Conservation (phyloP, 2,797 vertebrate species). For the Chelon auratus region DNA sequence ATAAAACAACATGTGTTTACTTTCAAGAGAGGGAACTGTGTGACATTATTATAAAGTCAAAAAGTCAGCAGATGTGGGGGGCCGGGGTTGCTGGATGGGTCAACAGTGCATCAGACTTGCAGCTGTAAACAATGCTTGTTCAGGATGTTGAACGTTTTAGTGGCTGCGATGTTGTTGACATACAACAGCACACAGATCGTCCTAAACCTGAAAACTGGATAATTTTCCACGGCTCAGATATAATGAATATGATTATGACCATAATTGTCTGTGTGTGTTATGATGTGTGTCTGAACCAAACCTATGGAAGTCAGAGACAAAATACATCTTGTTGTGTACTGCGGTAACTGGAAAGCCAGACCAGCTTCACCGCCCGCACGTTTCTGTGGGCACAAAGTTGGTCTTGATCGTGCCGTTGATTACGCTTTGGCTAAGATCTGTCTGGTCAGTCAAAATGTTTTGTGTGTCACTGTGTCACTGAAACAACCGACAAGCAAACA, state of each 20-base stretch:
- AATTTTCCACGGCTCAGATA: too few relatives aligned
- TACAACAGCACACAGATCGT: neutral
- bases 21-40: conserved; percentile 9
- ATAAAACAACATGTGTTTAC: conserved; percentile 1
- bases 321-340: too few relatives aligned
- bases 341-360: too few relatives aligned
- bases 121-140: neutral
- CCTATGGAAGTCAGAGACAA: too few relatives aligned
- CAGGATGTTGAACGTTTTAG: neutral
- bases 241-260: too few relatives aligned
- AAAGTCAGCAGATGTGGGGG: conserved; percentile 5
- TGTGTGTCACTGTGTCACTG: too few relatives aligned
- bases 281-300: too few relatives aligned
- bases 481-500: neutral
- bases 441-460: too few relatives aligned
- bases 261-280: neutral
- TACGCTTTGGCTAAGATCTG: too few relatives aligned
- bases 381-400: too few relatives aligned
- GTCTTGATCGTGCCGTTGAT: too few relatives aligned
- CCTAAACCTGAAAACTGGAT: neutral
- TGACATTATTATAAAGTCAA: neutral
- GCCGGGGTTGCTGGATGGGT: neutral
- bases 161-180: neutral
- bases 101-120: neutral
- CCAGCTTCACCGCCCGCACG: too few relatives aligned